These are phyloP conservation scores for Apodemia mormo DNA, from an alignment of 2,888 invertebrate species.

Conservation along the genomic window DNA sequence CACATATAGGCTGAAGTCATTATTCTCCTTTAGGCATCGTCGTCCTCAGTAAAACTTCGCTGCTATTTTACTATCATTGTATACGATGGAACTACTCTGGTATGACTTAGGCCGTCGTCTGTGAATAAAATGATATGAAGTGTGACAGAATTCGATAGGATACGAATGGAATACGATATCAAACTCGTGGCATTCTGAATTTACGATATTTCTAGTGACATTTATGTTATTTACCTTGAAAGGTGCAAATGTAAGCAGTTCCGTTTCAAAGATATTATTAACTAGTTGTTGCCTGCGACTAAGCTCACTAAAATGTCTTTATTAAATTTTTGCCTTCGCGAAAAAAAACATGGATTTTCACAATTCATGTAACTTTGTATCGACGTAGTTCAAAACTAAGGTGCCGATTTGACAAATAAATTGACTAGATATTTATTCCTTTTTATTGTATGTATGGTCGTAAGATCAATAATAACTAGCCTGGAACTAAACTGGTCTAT, in stretches of 20 bases:
- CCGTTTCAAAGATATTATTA: too few relatives aligned
- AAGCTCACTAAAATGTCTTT: too few relatives aligned
- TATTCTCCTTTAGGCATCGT: neutral
- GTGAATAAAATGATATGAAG: constrained; percentile 21
- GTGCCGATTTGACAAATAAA: too few relatives aligned
- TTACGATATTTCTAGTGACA: constrained; percentile 17
- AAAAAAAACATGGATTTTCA: too few relatives aligned
- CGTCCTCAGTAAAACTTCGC: neutral
- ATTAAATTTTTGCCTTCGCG: too few relatives aligned
- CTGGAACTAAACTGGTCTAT: too few relatives aligned
- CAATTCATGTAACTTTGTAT: too few relatives aligned
- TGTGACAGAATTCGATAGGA: constrained; percentile 19
- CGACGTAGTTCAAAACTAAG: too few relatives aligned
- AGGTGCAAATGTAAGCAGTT: neutral
- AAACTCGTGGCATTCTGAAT: constrained; percentile 5
- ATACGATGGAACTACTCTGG: neutral
- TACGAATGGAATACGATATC: constrained; percentile 3
- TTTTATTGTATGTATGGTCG: too few relatives aligned
- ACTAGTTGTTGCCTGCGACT: too few relatives aligned
- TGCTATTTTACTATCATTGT: neutral
- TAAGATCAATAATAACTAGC: too few relatives aligned
- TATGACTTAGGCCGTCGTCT: constrained; percentile 10
- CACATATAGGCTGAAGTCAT: neutral
- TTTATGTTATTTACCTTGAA: constrained; percentile 5
- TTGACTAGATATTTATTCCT: too few relatives aligned